These are phyloP conservation scores for Hirudinaria manillensis DNA, from an alignment of 2,888 invertebrate species.

Conservation along the genomic window DNA sequence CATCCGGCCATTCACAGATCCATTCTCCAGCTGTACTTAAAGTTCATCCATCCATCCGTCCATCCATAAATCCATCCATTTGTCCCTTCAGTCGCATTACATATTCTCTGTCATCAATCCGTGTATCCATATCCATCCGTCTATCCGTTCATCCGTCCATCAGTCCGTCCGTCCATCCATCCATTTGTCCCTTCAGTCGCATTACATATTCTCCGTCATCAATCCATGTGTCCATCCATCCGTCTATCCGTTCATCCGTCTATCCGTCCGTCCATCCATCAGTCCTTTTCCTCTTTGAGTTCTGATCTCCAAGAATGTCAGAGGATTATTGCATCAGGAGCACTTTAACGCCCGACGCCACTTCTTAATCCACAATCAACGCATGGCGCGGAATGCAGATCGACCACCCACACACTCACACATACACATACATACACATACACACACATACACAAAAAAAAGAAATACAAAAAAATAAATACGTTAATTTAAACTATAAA, in stretches of 20 bases:
- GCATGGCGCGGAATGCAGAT: background rate
- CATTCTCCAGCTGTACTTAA: background rate
- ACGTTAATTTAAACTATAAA: too few relatives aligned
- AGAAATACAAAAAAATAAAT: too few relatives aligned
- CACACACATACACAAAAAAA: too few relatives aligned
- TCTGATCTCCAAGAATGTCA: background rate
- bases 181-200: conserved; percentile 12
- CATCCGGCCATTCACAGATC: background rate
- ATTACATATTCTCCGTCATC: too few relatives aligned
- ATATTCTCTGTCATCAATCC: background rate
- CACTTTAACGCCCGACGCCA: conserved; percentile 9
- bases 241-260: background rate
- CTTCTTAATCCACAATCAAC: conserved; percentile 4
- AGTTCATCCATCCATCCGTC: too few relatives aligned
- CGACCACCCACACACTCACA: background rate
- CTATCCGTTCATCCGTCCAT: background rate
- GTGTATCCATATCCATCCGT: background rate
- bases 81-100: too few relatives aligned
- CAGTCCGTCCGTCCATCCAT: background rate
- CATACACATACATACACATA: too few relatives aligned
- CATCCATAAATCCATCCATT: too few relatives aligned
- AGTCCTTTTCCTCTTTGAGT: too few relatives aligned
- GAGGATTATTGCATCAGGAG: conserved; percentile 10
- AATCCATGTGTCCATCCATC: background rate
- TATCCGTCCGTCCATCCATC: background rate